phyloP scores from a whole-genome alignment of 1,140 invertebrate genomes.

The Calephelis nemesis region DNA sequence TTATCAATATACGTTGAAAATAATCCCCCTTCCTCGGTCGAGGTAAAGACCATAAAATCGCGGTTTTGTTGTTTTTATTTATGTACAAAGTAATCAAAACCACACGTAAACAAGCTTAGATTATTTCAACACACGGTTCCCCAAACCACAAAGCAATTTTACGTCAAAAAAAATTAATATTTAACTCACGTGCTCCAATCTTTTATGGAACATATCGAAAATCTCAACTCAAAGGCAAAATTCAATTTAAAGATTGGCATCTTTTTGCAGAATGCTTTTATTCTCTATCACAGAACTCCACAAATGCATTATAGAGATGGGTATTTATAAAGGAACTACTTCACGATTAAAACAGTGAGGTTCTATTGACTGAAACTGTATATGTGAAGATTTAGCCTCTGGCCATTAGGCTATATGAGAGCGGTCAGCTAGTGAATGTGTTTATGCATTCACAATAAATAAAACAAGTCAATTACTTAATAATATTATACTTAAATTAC shows the following conservation, averaged over 20 bases:
- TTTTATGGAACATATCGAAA: constrained; percentile 22
- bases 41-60: not conserved
- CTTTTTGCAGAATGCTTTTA: constrained; percentile 23
- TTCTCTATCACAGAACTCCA: constrained; percentile 16
- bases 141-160: constrained; percentile 8
- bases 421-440: constrained; percentile 41
- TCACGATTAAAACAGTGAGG: constrained; percentile 43
- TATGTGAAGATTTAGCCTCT: constrained; percentile 58
- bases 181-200: constrained; percentile 7
- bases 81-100: not conserved
- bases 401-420: constrained; percentile 60
- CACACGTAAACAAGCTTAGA: not conserved
- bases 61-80: not conserved
- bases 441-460: constrained; percentile 29
- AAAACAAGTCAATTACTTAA: too few species aligned
- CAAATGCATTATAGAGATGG: constrained; percentile 18
- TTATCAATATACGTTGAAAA: too few species aligned
- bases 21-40: not conserved
- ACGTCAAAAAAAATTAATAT: constrained; percentile 11
- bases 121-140: not conserved
- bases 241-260: constrained; percentile 29
- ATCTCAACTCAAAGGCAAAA: constrained; percentile 22
- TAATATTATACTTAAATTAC: too few species aligned
- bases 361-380: constrained; percentile 52
- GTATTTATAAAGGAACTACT: constrained; percentile 22